Base-by-base conservation (phyloP, 2,113 vertebrate species). In the Apus apus region DNA sequence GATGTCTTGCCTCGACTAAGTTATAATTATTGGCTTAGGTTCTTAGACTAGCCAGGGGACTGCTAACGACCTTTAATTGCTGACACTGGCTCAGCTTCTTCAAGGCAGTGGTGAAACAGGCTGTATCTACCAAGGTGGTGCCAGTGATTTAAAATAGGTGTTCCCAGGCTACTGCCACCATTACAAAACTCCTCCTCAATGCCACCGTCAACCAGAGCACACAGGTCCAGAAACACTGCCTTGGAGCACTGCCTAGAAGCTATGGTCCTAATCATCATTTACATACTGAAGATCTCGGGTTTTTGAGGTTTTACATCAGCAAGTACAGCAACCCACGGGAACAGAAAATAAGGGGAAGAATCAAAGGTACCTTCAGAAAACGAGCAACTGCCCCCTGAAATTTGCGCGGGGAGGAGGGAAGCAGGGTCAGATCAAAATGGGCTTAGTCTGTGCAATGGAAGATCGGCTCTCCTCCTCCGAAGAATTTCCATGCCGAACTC, bases 341-440 rank as follows among this genome's bases (percentile, higher is more conserved):
- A 72, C 36, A 32, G 48, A 75, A 87, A 75, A 58, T 2, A 11
- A 75, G 48, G 29, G 45, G 32, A 53, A 57, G 9, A 38, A 29
- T 72, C 70, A 64, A 15, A 75, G 9, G 7, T 32, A 67, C 34
- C 62, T 87, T 65, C 78, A 50, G 29, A 71, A 91, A 89, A 46
- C 1, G 1, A 78, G 48, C 21, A 58, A 65, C n/a, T 36, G 60
- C 61, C 65, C 65, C 62, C 38, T 40, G 36, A 82, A 61, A 57
- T 14, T 20, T 45, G 30, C 57, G 66, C 0, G 0, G 56, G 0
- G 56, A 72, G 46, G 27, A 84, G 45, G 0, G 1, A 45, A 29
- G 62, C 16, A n/a, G 29, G 10, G 38, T 14, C 40, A 38, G 27
- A 22, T 77, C 40, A 57, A 14, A 53, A 50, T 0, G 13, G 48